A percentile compares a stretch with the other conserved stretches of the same genome.
Evolutionary conservation across 2,113 vertebrate species (phyloP).

Genomic region (Empidonax alnorum): DNA sequence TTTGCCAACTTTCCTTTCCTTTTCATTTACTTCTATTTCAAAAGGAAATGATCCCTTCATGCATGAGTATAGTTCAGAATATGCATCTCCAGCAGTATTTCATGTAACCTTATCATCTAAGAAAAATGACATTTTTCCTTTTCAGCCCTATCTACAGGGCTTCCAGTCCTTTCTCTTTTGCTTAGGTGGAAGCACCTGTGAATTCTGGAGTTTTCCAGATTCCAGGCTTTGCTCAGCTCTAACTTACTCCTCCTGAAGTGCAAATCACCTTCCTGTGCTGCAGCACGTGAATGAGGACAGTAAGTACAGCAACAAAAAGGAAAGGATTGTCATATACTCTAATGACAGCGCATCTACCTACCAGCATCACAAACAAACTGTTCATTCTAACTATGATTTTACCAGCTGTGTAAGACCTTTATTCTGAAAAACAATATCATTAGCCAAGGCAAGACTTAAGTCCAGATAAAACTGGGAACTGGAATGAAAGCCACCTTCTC

Average conservation of each 20-base stretch:
- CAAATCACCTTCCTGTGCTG: slow-evolving; percentile 25
- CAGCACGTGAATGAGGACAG: slow-evolving; percentile 8
- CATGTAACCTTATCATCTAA: neutral
- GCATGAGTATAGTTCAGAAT: neutral
- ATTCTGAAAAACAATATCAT: neutral
- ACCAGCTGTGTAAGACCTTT: neutral
- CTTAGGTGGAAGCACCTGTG: neutral
- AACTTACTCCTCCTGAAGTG: slow-evolving; percentile 1
- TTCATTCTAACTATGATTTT: neutral
- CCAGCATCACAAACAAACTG: neutral
- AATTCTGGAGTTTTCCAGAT: neutral
- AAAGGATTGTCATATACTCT: neutral
- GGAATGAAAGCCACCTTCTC: neutral
- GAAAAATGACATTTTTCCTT: neutral
- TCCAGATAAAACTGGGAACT: neutral
- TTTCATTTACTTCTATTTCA: neutral
- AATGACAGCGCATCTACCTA: neutral
- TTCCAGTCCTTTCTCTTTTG: neutral
- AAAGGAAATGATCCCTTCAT: neutral
- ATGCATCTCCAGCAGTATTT: neutral
- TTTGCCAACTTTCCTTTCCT: neutral
- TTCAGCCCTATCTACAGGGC: neutral
- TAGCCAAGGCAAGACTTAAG: neutral
- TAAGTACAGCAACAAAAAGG: slow-evolving; percentile 19
- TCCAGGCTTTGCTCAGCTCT: neutral